A percentile compares a stretch with the other conserved stretches of the same genome.
Evolutionary conservation across 2,113 vertebrate genomes (phyloP).

Genomic region (Takifugu bimaculatus): DNA sequence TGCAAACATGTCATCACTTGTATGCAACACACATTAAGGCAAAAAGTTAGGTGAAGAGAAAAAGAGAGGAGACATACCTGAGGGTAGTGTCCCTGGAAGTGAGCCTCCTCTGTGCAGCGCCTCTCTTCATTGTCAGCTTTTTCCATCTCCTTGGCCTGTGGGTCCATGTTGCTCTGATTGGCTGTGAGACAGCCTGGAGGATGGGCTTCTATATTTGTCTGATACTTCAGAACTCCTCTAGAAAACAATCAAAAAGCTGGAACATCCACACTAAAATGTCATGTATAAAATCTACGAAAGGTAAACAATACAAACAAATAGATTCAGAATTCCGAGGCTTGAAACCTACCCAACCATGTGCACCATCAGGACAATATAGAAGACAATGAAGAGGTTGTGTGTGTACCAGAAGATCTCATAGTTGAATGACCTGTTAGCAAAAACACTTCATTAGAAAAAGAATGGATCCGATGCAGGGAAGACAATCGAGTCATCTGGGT

Average conservation of each 20-base stretch:
- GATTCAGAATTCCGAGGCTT: background rate
- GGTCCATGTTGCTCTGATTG: slow-evolving; percentile 72
- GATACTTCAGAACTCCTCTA: slow-evolving; percentile 93
- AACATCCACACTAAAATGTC: background rate
- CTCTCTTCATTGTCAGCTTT: slow-evolving; percentile 58
- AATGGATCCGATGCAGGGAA: background rate
- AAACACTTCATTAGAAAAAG: background rate
- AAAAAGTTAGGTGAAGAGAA: slow-evolving; percentile 70
- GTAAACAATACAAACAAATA: background rate
- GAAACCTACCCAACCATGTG: slow-evolving; percentile 89
- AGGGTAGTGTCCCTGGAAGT: slow-evolving; percentile 87
- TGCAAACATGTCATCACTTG: slow-evolving; percentile 60
- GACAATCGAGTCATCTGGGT: too few relatives aligned
- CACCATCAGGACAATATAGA: slow-evolving; percentile 90
- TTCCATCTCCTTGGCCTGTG: slow-evolving; percentile 36
- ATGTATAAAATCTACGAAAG: too few relatives aligned
- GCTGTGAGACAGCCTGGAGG: slow-evolving; percentile 86
- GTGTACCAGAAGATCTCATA: slow-evolving; percentile 99
- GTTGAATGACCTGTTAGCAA: slow-evolving; percentile 74
- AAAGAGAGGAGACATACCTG: slow-evolving; percentile 80
- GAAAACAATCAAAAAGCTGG: too few relatives aligned
- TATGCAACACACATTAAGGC: slow-evolving; percentile 54
- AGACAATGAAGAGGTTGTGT: slow-evolving; percentile 95
- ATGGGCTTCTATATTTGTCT: slow-evolving; percentile 87
- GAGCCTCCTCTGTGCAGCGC: slow-evolving; percentile 83